Percentiles rank a stretch among this genome's conserved stretches.
Conservation (phyloP, 1,140 invertebrate genomes). For the Himalopsyche phryganea region DNA sequence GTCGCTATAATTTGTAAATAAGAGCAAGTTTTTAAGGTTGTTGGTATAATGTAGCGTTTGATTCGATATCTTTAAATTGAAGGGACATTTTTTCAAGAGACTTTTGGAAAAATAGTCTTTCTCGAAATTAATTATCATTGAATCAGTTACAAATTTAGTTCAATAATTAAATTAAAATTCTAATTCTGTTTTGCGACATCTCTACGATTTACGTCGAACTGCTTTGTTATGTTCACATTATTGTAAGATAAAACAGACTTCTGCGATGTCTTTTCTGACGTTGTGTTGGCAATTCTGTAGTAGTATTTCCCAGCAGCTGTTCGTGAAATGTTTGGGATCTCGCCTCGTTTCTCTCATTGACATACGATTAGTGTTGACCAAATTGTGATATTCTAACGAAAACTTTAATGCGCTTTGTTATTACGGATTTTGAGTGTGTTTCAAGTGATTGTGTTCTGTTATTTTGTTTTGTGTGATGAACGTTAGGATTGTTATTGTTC, state of each 20-base stretch:
- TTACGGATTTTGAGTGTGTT: not conserved
- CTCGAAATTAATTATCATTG: too few species aligned
- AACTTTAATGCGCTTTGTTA: not conserved
- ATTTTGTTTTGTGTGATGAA: not conserved
- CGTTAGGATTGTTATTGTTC: not conserved
- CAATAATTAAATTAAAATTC: too few species aligned
- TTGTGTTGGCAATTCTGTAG: slow-evolving; percentile 1
- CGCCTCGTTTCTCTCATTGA: slow-evolving; percentile 6
- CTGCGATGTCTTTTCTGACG: not conserved
- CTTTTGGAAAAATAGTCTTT: too few species aligned
- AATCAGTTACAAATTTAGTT: too few species aligned
- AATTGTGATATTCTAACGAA: not conserved
- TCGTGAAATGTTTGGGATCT: slow-evolving; percentile 14
- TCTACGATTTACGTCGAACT: not conserved
- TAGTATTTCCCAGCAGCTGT: slow-evolving; percentile 18
- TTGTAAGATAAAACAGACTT: not conserved
- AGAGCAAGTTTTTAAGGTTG: too few species aligned
- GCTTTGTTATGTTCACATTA: not conserved
- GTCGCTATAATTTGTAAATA: too few species aligned
- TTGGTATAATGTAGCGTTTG: too few species aligned
- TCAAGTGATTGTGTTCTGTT: not conserved
- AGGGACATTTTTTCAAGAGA: too few species aligned
- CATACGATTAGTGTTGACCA: slow-evolving; percentile 5
- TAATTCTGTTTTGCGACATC: too few species aligned
- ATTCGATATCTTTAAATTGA: too few species aligned